Evolutionary conservation across 2,113 vertebrate genomes (phyloP), one percentile per base, ranked within the genome.

Genomic region (Trematocara marginatum): DNA sequence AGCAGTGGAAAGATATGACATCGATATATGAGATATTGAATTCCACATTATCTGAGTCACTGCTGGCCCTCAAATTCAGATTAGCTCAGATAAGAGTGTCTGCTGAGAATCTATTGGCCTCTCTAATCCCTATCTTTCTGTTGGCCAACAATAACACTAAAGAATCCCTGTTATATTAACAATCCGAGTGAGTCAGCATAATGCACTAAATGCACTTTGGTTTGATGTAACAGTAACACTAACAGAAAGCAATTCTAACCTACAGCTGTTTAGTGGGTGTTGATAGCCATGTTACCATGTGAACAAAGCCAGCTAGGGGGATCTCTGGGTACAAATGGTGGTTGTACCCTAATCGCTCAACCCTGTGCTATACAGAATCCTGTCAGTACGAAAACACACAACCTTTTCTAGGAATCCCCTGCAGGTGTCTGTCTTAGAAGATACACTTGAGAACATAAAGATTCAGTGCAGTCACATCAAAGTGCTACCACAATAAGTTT

Each of bases 11-110:
- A 82, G 85, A 87, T 79, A 85, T 87, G 86, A 90, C 87, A 91
- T 86, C 10, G 20, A 91, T 92, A 89, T 83, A 88, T 89, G 69
- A 88, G 88, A 61, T 92, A 89, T 87, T 90, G 59, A 89, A 92
- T 94, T 90, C 85, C 87, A 85, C 80, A 88, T 86, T 29, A 91
- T 89, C 86, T 86, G 52, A 90, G 90, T 92, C 91, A 88, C 86
- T 86, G 84, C 80, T 82, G 83, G 88, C 59, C 81, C 79, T 34
- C 20, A 23, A 84, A 78, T 78, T 82, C 78, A 88, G 80, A 90
- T 90, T 42, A 85, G 47, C 51, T 84, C 38, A 66, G 86, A 92
- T 90, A 92, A 90, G 64, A 61, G 57, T 5, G 53, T 81, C 35
- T 87, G 78, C 10, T 6, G 76, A 87, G 84, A 82, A 84, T 89